Conservation (phyloP, 2,113 vertebrate genomes). For the Oxygymnocypris stewartii region DNA sequence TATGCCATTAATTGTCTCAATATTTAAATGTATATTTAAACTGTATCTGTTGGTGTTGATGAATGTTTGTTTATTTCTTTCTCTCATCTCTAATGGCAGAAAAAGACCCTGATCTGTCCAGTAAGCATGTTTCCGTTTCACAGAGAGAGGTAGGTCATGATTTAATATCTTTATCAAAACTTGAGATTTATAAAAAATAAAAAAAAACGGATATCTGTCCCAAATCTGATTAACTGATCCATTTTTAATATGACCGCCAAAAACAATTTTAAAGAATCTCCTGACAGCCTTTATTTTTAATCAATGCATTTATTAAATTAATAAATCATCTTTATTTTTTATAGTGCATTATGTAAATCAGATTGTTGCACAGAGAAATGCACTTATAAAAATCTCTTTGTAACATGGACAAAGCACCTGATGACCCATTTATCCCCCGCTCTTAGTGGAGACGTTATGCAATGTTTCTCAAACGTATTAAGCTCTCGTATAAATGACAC, state of each 20-base stretch:
- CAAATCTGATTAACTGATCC: background rate
- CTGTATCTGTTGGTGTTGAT: background rate
- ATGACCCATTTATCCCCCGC: background rate
- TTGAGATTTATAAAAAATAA: no score
- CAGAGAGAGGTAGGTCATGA: conserved; percentile 76
- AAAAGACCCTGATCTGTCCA: conserved; percentile 63
- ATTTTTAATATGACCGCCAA: background rate
- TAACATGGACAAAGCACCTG: background rate
- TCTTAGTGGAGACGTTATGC: background rate
- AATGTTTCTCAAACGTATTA: no score
- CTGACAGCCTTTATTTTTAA: background rate
- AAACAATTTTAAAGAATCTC: background rate
- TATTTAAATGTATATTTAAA: background rate
- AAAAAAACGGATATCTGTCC: background rate
- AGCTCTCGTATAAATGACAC: background rate
- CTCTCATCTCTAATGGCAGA: conserved; percentile 57
- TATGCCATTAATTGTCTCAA: background rate
- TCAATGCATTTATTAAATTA: no score
- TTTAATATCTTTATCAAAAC: background rate
- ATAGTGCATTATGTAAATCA: background rate
- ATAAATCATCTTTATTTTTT: background rate
- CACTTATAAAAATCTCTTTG: background rate
- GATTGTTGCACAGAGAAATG: background rate
- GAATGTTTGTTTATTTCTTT: background rate
- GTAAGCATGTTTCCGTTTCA: conserved; percentile 79